Evolutionary conservation across 2,888 invertebrate genomes (phyloP).

Genomic region (Gortyna flavago): DNA sequence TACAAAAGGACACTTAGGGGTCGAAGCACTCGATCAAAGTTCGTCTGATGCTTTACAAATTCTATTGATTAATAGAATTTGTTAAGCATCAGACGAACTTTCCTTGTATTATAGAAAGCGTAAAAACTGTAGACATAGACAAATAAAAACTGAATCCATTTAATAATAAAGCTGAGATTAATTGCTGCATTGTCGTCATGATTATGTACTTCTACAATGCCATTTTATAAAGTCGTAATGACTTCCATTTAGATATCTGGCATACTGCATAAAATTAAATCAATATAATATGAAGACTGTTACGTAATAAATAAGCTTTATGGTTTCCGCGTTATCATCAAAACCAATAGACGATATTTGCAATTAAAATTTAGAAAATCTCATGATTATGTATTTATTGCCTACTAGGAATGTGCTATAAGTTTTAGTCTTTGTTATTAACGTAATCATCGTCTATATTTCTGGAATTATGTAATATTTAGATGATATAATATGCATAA

Average conservation of each 20-base stretch:
- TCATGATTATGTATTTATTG: slow-evolving; percentile 44
- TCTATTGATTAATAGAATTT: slow-evolving; percentile 22
- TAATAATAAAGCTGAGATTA: slow-evolving; percentile 55
- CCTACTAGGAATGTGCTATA: slow-evolving; percentile 30
- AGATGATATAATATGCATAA: slow-evolving; percentile 11
- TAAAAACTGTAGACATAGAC: slow-evolving; percentile 50
- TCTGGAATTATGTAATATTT: slow-evolving; percentile 16
- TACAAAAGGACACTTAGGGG: not conserved
- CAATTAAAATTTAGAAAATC: slow-evolving; percentile 69
- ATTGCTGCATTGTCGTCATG: slow-evolving; percentile 55
- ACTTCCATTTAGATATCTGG: slow-evolving; percentile 52
- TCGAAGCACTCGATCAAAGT: not conserved
- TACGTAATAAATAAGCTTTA: slow-evolving; percentile 57
- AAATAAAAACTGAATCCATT: slow-evolving; percentile 54
- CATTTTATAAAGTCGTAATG: slow-evolving; percentile 41
- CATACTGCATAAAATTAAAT: slow-evolving; percentile 40
- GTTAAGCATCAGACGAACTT: slow-evolving; percentile 29
- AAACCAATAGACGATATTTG: slow-evolving; percentile 59
- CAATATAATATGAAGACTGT: slow-evolving; percentile 32
- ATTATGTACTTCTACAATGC: slow-evolving; percentile 44
- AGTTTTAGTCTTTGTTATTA: slow-evolving; percentile 3
- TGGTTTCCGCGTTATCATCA: slow-evolving; percentile 60
- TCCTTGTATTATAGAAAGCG: slow-evolving; percentile 58
- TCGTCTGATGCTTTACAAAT: too few relatives aligned
- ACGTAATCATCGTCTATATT: not conserved